A percentile compares a stretch with the other conserved stretches of the same genome.
These are phyloP conservation scores for Odiellus spinosus DNA, from an alignment of 2,888 invertebrate species.

Conservation along the genomic window DNA sequence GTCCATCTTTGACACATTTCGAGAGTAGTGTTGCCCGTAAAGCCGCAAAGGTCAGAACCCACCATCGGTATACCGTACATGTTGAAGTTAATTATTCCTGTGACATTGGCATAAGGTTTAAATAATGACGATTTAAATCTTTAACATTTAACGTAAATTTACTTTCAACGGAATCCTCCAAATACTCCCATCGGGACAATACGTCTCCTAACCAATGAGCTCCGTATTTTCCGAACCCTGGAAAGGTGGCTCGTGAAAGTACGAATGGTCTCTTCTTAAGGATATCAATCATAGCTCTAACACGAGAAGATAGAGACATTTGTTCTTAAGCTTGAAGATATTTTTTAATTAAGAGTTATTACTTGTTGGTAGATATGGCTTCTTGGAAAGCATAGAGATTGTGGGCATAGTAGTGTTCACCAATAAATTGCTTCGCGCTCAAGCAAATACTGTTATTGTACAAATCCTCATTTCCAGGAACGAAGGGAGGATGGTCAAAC, in stretches of 20 bases:
- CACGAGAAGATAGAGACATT: conserved; percentile 1
- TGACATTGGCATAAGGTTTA: too few species aligned
- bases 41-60: conserved; percentile 28
- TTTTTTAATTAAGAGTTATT: neutral
- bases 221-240: conserved; percentile 53
- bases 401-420: conserved; percentile 56
- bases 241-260: conserved; percentile 59
- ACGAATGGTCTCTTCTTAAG: conserved; percentile 54
- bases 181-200: conserved; percentile 55
- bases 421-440: conserved; percentile 51
- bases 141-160: too few species aligned
- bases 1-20: conserved; percentile 26
- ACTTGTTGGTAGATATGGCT: conserved; percentile 50
- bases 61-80: conserved; percentile 30
- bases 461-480: conserved; percentile 29
- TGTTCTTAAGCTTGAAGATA: neutral
- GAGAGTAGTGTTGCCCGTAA: conserved; percentile 22
- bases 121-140: too few species aligned
- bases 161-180: conserved; percentile 37
- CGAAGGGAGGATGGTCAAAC: conserved; percentile 51
- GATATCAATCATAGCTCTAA: conserved; percentile 40
- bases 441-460: conserved; percentile 52
- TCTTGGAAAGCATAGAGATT: conserved; percentile 60
- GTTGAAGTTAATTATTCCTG: conserved; percentile 30
- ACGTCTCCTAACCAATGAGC: conserved; percentile 79